phyloP scores from a whole-genome alignment of 2,113 vertebrate genomes.

The Zeus faber region DNA sequence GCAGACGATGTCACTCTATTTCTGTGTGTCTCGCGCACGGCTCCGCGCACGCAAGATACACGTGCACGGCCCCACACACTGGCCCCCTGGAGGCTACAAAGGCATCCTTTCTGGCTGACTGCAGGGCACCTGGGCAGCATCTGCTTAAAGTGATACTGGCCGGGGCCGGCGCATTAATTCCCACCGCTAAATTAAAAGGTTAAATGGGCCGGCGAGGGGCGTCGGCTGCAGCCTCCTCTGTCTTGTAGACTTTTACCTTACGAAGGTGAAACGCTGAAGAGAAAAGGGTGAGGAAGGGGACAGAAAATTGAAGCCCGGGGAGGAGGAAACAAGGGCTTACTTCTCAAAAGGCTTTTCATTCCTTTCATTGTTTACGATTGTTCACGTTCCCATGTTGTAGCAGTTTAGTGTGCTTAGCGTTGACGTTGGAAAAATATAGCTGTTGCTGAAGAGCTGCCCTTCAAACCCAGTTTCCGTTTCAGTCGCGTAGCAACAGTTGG shows the following conservation, averaged over 20 bases:
- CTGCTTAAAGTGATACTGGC: constrained; percentile 59
- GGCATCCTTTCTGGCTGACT: constrained; percentile 39
- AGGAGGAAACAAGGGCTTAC: constrained; percentile 43
- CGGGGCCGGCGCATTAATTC: constrained; percentile 55
- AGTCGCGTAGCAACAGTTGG: constrained; percentile 57
- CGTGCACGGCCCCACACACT: not conserved
- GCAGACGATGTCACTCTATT: too few relatives aligned
- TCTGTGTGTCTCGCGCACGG: too few relatives aligned
- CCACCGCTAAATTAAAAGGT: constrained; percentile 70
- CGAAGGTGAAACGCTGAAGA: constrained; percentile 40
- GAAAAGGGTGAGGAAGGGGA: not conserved
- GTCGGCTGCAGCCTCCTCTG: constrained; percentile 36
- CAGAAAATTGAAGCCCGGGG: not conserved
- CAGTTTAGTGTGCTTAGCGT: too few relatives aligned
- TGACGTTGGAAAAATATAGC: constrained; percentile 43
- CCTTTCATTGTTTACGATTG: too few relatives aligned
- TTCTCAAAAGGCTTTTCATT: too few relatives aligned
- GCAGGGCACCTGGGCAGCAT: constrained; percentile 40
- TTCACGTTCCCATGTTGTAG: too few relatives aligned
- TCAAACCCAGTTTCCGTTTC: too few relatives aligned
- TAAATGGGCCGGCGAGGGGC: constrained; percentile 51
- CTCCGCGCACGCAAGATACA: too few relatives aligned
- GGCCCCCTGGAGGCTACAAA: too few relatives aligned
- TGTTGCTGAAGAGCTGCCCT: constrained; percentile 45
- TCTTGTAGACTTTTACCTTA: constrained; percentile 35